phyloP scores from a whole-genome alignment of 2,113 vertebrate species.

The Arizona elegans region DNA sequence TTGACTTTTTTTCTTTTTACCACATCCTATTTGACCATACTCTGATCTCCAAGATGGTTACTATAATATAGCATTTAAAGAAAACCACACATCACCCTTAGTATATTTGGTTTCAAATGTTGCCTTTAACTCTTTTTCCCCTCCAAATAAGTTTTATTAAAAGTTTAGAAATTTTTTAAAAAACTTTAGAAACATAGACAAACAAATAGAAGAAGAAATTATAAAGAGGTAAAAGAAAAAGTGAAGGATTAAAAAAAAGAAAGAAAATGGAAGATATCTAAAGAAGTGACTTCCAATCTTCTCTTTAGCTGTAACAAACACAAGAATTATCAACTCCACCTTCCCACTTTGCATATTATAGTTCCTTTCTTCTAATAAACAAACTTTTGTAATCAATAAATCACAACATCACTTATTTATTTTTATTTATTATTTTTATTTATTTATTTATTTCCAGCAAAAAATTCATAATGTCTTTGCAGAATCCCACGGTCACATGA shows the following conservation, averaged over 20 bases:
- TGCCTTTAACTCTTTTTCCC: not conserved
- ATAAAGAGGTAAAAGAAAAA: not conserved
- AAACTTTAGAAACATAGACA: not conserved
- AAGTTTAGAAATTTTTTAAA: not conserved
- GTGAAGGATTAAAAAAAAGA: not conserved
- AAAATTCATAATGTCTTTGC: not conserved
- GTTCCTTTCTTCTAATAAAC: not conserved
- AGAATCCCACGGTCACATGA: not conserved
- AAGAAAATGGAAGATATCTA: not conserved
- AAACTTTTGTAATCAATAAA: not conserved
- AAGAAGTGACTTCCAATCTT: not conserved
- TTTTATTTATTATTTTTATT: not conserved
- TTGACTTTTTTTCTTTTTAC: not conserved
- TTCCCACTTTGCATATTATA: not conserved
- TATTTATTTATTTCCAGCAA: not conserved
- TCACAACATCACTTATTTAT: not conserved
- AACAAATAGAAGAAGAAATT: not conserved
- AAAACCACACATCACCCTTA: not conserved
- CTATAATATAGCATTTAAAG: no score
- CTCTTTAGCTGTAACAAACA: not conserved
- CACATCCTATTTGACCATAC: not conserved
- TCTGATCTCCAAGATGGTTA: not conserved
- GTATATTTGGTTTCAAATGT: not conserved
- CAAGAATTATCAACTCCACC: not conserved
- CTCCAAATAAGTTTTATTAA: not conserved